Evolutionary conservation across 2,113 vertebrate genomes (phyloP).

Genomic region (Hydropotes inermis): DNA sequence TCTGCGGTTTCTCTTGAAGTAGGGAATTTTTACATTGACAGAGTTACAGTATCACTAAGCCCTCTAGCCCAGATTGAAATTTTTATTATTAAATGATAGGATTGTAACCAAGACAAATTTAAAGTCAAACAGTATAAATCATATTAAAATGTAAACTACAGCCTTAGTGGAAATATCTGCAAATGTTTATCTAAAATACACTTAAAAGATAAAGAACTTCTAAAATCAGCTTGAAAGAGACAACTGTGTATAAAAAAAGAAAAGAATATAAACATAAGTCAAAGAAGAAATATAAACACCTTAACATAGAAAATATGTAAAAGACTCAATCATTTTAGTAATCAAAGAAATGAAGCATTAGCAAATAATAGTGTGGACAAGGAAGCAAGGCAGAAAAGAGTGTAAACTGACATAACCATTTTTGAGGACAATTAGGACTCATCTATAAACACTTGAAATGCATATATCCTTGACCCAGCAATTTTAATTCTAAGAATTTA

Average conservation of each 20-base stretch:
- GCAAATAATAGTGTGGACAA: neutral
- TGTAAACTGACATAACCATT: neutral
- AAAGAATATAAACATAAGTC: neutral
- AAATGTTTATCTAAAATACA: constrained; percentile 27
- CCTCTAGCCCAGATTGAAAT: neutral
- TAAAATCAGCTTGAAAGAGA: neutral
- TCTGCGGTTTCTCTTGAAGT: neutral
- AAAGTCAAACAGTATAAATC: neutral
- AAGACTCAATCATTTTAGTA: neutral
- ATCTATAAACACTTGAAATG: neutral
- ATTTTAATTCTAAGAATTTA: neutral
- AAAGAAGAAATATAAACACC: neutral
- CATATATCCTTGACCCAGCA: neutral
- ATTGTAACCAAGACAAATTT: neutral
- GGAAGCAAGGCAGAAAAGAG: neutral
- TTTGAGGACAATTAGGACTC: neutral
- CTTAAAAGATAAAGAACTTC: neutral
- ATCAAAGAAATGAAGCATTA: neutral
- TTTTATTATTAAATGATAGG: neutral
- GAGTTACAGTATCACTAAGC: neutral
- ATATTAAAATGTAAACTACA: neutral
- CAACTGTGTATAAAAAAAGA: neutral
- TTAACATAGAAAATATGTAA: neutral
- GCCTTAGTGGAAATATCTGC: constrained; percentile 7
- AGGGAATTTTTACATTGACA: neutral